Conservation (phyloP, 2,888 invertebrate species). For the Kryphioiulus occultus region DNA sequence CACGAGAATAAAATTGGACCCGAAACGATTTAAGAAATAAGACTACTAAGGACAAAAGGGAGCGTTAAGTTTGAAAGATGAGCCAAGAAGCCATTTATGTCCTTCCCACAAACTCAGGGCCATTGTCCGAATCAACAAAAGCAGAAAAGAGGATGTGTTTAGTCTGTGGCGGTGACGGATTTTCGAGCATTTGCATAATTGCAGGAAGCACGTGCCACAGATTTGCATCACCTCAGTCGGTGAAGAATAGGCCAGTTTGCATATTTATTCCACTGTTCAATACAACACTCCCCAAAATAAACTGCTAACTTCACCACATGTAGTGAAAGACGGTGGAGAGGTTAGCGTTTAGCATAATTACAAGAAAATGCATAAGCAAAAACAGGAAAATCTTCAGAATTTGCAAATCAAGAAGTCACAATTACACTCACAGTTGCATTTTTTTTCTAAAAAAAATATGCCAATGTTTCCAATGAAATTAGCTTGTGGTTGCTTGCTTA, state of each 20-base stretch:
- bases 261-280: neutral
- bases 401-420: too few species aligned
- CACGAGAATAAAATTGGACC: neutral
- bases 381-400: neutral
- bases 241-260: neutral
- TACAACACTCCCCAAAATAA: neutral
- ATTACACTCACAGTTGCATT: too few species aligned
- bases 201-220: neutral
- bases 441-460: too few species aligned
- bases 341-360: neutral
- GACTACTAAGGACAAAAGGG: neutral
- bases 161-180: neutral
- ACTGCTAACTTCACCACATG: neutral
- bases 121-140: neutral
- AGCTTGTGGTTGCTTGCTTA: too few species aligned
- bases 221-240: neutral
- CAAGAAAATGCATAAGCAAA: neutral
- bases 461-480: too few species aligned
- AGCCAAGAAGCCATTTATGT: neutral
- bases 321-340: neutral
- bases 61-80: conserved; percentile 5
- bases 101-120: neutral
- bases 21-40: neutral
- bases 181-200: conserved; percentile 5
- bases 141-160: neutral